Conservation (phyloP, 2,113 vertebrate genomes). For the Spheniscus mendiculus region DNA sequence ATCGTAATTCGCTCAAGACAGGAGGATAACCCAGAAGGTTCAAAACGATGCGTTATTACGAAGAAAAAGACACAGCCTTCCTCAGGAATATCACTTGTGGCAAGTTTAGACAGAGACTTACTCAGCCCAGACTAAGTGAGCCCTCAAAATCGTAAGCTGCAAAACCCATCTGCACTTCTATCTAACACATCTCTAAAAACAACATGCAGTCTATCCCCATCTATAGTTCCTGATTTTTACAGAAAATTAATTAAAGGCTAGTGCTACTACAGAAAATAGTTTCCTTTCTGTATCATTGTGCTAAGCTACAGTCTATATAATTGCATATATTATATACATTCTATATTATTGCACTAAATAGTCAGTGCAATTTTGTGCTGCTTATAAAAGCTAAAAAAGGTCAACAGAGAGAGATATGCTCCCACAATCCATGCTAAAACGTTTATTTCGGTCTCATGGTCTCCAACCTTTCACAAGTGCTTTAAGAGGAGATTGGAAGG, state of each 20-base stretch:
- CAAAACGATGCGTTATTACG: neutral
- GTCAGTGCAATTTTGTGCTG: conserved; percentile 41
- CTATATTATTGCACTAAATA: conserved; percentile 33
- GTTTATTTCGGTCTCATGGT: conserved; percentile 64
- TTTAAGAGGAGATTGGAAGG: conserved; percentile 72
- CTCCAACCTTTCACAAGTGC: conserved; percentile 67
- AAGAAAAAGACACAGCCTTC: neutral
- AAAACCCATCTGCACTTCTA: neutral
- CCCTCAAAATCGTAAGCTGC: neutral
- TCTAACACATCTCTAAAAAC: neutral
- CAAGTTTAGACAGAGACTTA: neutral
- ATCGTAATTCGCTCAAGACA: neutral
- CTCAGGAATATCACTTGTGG: neutral
- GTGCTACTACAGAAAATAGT: conserved; percentile 9
- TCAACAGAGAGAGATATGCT: conserved; percentile 36
- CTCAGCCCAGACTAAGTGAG: neutral
- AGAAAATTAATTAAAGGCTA: neutral
- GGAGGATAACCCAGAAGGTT: neutral
- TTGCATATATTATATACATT: neutral
- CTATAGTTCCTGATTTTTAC: neutral
- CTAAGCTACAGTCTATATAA: neutral
- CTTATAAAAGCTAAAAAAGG: conserved; percentile 53
- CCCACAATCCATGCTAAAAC: conserved; percentile 56
- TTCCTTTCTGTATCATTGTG: neutral
- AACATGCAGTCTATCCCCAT: neutral